Percentiles rank a stretch among this genome's conserved stretches.
Conservation (phyloP, 2,113 vertebrate genomes). For the Tylochromis polylepis region DNA sequence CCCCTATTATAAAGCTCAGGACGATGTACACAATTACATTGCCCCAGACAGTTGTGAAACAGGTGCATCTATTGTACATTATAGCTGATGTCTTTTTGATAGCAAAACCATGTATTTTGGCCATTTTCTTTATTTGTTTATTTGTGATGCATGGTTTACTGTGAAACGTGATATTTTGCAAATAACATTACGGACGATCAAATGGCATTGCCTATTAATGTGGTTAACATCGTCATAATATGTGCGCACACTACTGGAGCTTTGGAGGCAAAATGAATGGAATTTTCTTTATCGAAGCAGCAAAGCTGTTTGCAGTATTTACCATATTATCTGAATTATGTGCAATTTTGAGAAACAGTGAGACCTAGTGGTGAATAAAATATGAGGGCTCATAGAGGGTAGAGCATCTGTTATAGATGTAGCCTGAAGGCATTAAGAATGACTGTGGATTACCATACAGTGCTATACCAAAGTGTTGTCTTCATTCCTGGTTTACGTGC, state of each 20-base stretch:
- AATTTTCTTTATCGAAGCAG: not conserved
- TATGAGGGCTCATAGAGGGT: not conserved
- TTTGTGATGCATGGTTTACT: not conserved
- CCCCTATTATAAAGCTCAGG: slow-evolving; percentile 68
- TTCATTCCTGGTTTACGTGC: not conserved
- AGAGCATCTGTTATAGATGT: not conserved
- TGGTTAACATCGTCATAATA: not conserved
- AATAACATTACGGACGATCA: not conserved
- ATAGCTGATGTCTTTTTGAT: slow-evolving; percentile 39
- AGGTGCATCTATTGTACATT: slow-evolving; percentile 53
- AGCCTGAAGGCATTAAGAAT: not conserved
- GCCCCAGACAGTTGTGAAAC: slow-evolving; percentile 30
- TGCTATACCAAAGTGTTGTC: not conserved
- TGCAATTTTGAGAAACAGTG: slow-evolving; percentile 32
- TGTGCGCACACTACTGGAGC: not conserved
- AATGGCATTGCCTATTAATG: not conserved
- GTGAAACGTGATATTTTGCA: not conserved
- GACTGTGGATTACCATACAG: not conserved
- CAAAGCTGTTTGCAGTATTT: slow-evolving; percentile 3
- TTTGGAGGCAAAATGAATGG: not conserved
- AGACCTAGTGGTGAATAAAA: slow-evolving; percentile 30
- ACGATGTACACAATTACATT: slow-evolving; percentile 59
- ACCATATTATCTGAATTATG: slow-evolving; percentile 16
- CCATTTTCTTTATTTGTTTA: slow-evolving; percentile 14
- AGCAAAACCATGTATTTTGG: not conserved